Evolutionary conservation across 2,113 vertebrate genomes (phyloP), one percentile per base, ranked within the genome.

Genomic region (Chascanopsetta lugubris): DNA sequence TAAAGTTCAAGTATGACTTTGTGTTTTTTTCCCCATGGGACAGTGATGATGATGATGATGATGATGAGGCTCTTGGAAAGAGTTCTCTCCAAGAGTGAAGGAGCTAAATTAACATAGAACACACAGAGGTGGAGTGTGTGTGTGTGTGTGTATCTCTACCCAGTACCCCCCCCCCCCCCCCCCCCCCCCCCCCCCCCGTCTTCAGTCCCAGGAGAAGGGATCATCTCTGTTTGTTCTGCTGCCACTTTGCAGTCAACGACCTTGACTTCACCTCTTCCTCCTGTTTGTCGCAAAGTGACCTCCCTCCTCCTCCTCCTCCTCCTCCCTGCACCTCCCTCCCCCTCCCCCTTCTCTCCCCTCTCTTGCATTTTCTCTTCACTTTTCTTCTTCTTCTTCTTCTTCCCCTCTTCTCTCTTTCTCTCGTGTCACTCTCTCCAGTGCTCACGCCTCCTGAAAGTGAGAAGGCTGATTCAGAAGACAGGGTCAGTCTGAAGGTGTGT

Each of bases 381-480:
- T 57, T 36, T 34, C 45, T 42, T 11, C 24, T 46, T 55, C 20
- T 29, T 60, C 29, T 21, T 6, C 24, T 12, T 22, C 17, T 57
- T 32, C 48, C 53, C 11, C 18, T 30, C 38, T 6, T 75, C 18
- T 59, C 29, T 32, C 8, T 58, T 11, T 47, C 34, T 79, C n/a
- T 45, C 56, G 29, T 51, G 7, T 70, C 57, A 42, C 55, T 61
- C 46, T 81, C 48, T 84, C 54, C 72, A 91, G 90, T 89, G 85
- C 86, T 90, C 75, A 91, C 88, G 12, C 90, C 89, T 69, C 80
- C 89, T 75, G 90, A 93, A 79, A 91, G 86, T 24, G 91, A 93
- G 84, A 92, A 91, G 83, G 85, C 88, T 45, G 90, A 90, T 85
- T 87, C 88, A 47, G 91, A 92, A 83, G 90, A 92, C 72, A 86